Base-by-base conservation (phyloP, 2,888 invertebrate species). In the Noctua janthina region DNA sequence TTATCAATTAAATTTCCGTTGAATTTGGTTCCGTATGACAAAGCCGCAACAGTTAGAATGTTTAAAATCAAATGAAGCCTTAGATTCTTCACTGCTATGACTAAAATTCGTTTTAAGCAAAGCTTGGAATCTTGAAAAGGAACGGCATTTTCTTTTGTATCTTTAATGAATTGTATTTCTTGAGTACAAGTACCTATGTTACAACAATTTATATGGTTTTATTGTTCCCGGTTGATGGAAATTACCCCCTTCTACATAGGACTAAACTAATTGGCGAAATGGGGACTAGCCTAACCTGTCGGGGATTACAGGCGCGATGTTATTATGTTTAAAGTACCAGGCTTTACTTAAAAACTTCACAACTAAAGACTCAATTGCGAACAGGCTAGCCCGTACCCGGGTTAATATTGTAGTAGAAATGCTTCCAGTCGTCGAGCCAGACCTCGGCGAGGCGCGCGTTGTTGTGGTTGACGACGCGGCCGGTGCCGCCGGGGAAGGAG, bases 401-500 rank as follows among this genome's bases (percentile, higher is more conserved):
- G 97, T 99, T 99, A 97, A 99, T 99, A 97, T 98, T 99, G 98
- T 99, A 99, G 98, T 99, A 99, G 98, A 99, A 99, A 96, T 99
- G 98, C 98, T 99, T 99, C 98, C 99, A 99, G 94, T 99, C 99
- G 97, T 99, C 99, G 97, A 99, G 98, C 99, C 99, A 99, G 92
- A 99, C 99, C 96, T 99, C 99, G 89, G 99, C 99, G 93, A 99
- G 98, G 92, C 99, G 98, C 95, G 99, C 99, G 97, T 99, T 99
- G 98, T 99, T 99, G 97, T 99, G 99, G 97, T 99, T 99, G 97
- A 99, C 99, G 94, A 99, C 99, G 94, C 98, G 98, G 97, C 98
- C 98, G 92, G 99, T 99, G 94, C 99, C 99, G 92, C 99, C 99
- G 79, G 99, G 99, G 98, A 99, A 99, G 92, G 99, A 99, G 97